Evolutionary conservation across 2,113 vertebrate species (phyloP), one percentile per base, ranked within the genome.

Genomic region (Albula goreensis): DNA sequence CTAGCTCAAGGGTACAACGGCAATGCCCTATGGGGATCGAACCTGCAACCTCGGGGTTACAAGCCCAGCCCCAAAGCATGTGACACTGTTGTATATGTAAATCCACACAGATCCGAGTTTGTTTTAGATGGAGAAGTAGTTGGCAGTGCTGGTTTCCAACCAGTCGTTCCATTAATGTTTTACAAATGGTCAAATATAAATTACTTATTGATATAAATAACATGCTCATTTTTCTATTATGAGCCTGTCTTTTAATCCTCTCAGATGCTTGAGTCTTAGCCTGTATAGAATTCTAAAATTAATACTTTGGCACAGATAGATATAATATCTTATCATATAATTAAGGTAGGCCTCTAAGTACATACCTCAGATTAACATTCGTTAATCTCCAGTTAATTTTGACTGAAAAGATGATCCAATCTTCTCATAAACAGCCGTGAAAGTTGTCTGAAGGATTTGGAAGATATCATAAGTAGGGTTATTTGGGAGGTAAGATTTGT

Each of bases 171-270:
- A 79, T 52, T 87, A 83, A 77, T 57, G 70, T 82, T 81, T 80
- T 78, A 66, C 85, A 41, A 56, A 88, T 83, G 80, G 66, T 85
- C 81, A 86, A 83, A 86, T 85, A 90, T 85, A 60, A 89, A 88
- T 86, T 80, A 80, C 85, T 86, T 41, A 78, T 85, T 52, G 78
- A 85, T 84, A 78, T 85, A 74, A 74, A 83, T 89, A 87, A 87
- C 83, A 83, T 80, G 82, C 89, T 90, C 83, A 90, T 81, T 82
- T 87, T 84, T 86, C 86, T 85, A 89, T 89, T 81, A 88, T 85
- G 83, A 87, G 88, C 85, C 82, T 74, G 80, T 11, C 25, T 25
- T 74, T 86, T 48, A 51, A 60, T 53, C 85, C 63, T 2, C 19
- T 25, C 25, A 10, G 60, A 22, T 2, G 50, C 50, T 51, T 31